These are phyloP conservation scores for Antennarius maculatus DNA, from an alignment of 2,797 vertebrate genomes.

Conservation along the genomic window DNA sequence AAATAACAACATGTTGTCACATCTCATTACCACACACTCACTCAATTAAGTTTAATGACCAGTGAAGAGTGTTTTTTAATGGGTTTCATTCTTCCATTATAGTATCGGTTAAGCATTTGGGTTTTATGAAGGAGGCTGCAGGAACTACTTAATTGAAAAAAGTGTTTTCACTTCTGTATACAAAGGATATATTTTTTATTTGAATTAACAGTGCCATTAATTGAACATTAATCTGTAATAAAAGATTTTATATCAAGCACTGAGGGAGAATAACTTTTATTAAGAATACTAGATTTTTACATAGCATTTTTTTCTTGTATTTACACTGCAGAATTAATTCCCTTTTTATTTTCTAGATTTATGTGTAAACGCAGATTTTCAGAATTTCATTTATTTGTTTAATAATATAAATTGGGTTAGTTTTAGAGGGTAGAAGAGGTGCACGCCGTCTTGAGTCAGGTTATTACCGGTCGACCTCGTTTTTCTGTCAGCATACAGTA, in stretches of 20 bases:
- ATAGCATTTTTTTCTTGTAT: neutral
- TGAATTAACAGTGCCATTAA: neutral
- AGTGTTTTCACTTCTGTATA: neutral
- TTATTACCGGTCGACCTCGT: neutral
- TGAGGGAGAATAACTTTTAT: neutral
- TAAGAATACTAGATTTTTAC: neutral
- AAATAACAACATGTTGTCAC: neutral
- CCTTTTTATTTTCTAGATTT: no score
- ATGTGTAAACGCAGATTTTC: no score
- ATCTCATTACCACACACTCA: no score
- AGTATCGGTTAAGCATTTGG: no score
- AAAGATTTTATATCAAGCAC: no score
- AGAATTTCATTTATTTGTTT: neutral
- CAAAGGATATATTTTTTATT: neutral
- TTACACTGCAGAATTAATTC: neutral
- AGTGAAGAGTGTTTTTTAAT: neutral
- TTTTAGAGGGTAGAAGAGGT: neutral
- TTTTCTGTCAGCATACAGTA: neutral
- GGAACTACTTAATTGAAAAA: neutral
- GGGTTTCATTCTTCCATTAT: no score
- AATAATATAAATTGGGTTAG: neutral
- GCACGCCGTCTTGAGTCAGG: neutral
- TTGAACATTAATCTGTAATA: neutral
- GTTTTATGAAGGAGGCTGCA: no score
- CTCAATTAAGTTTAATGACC: constrained; percentile 5